phyloP scores from a whole-genome alignment of 1,140 invertebrate species.

The Eupeodes corollae region DNA sequence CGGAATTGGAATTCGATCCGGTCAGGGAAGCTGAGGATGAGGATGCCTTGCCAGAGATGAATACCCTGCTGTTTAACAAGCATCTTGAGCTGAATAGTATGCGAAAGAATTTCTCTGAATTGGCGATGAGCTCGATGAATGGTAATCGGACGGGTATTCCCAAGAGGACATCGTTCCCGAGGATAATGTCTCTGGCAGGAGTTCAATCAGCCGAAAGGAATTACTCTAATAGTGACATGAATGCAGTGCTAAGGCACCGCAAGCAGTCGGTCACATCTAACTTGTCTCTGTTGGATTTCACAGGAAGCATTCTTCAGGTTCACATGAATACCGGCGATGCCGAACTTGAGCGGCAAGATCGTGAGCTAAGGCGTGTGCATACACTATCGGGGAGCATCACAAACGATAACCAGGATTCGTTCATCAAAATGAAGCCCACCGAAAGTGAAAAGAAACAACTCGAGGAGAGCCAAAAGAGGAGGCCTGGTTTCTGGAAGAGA shows the following conservation, averaged over 20 bases:
- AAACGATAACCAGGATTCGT: conserved; percentile 23
- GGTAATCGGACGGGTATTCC: conserved; percentile 23
- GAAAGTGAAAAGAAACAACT: conserved; percentile 26
- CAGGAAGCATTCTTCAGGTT: conserved; percentile 53
- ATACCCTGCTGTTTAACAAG: conserved; percentile 32
- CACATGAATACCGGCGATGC: conserved; percentile 44
- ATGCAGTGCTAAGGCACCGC: conserved; percentile 37
- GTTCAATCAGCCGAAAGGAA: conserved; percentile 23
- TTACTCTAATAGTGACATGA: conserved; percentile 25
- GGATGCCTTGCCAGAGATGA: conserved; percentile 36
- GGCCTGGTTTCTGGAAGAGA: conserved; percentile 40
- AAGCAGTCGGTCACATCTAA: conserved; percentile 57
- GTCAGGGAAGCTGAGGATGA: conserved; percentile 39
- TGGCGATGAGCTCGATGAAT: conserved; percentile 36
- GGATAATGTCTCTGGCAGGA: conserved; percentile 33
- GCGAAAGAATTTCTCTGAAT: conserved; percentile 34
- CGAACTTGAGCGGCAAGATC: conserved; percentile 34
- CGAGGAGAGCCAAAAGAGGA: conserved; percentile 23
- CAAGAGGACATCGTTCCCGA: conserved; percentile 34
- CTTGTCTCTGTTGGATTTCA: conserved; percentile 58
- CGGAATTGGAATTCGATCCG: conserved; percentile 24
- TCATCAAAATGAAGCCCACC: conserved; percentile 34
- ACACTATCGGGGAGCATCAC: conserved; percentile 18
- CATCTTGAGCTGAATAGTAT: conserved; percentile 20
- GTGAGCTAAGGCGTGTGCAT: conserved; percentile 32